Conservation (phyloP, 92 coral and sea anemone genomes). For the Parazoanthus darwini region DNA sequence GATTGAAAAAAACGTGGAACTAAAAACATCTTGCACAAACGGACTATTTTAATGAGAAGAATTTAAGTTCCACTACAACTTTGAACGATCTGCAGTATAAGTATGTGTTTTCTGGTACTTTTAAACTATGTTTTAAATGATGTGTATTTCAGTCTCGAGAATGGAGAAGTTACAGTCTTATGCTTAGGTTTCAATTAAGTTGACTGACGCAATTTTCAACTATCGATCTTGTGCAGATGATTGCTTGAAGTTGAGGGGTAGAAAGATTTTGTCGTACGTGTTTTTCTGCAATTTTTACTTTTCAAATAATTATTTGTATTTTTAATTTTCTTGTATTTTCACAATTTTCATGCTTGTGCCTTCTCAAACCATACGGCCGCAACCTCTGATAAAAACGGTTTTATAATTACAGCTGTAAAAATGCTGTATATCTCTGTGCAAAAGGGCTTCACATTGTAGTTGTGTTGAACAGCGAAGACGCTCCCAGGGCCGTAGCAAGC, state of each 20-base stretch:
- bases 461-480: too few relatives aligned
- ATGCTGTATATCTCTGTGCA: neutral
- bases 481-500: too few relatives aligned
- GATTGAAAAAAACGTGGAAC: neutral
- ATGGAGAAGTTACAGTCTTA: neutral
- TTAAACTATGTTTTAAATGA: too few relatives aligned
- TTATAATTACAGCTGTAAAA: too few relatives aligned
- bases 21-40: too few relatives aligned
- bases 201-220: too few relatives aligned
- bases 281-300: neutral
- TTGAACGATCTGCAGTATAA: neutral
- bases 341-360: neutral
- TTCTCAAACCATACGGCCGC: neutral
- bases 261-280: too few relatives aligned
- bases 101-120: neutral
- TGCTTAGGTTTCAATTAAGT: too few relatives aligned
- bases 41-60: too few relatives aligned
- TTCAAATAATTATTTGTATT: too few relatives aligned
- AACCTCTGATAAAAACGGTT: neutral
- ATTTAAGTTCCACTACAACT: too few relatives aligned
- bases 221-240: neutral
- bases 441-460: neutral
- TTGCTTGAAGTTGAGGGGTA: neutral
- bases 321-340: neutral
- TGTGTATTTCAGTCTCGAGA: neutral